Conservation (phyloP, 2,888 invertebrate species). For the Vanessa cardui region DNA sequence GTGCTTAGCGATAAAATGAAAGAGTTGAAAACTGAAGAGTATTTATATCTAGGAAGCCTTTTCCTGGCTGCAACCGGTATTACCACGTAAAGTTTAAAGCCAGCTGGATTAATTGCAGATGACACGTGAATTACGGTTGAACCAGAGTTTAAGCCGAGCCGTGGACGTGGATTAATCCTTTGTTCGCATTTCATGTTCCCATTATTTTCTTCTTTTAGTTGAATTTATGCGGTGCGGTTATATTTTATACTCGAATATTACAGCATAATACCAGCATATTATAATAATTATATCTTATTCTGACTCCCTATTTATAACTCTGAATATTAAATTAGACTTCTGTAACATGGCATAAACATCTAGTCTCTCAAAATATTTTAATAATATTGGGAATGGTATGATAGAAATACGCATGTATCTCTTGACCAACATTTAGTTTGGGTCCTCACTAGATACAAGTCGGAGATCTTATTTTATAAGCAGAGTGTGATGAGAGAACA, state of each 20-base stretch:
- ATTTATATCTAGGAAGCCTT: neutral
- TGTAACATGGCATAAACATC: too few species aligned
- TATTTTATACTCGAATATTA: conserved; percentile 1
- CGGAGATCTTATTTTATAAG: too few species aligned
- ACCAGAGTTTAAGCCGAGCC: conserved; percentile 16
- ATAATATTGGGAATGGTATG: too few species aligned
- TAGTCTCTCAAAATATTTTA: too few species aligned
- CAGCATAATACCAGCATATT: neutral
- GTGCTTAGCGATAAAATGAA: too few species aligned
- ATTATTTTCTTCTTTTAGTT: conserved; percentile 4
- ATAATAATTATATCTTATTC: neutral
- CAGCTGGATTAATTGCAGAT: conserved; percentile 25
- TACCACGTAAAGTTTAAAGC: conserved; percentile 10
- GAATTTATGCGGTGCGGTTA: conserved; percentile 3
- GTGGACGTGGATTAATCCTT: conserved; percentile 26
- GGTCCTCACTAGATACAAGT: too few species aligned
- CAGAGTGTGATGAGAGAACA: too few species aligned
- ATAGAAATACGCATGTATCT: too few species aligned
- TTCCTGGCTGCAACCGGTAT: neutral
- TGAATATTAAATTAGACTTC: too few species aligned
- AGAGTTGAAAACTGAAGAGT: too few species aligned
- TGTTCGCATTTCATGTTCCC: conserved; percentile 7
- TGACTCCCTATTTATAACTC: neutral
- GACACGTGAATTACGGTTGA: conserved; percentile 28
- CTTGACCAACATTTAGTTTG: too few species aligned